phyloP scores from a whole-genome alignment of 2,888 invertebrate genomes.

The Xylocampa areola region DNA sequence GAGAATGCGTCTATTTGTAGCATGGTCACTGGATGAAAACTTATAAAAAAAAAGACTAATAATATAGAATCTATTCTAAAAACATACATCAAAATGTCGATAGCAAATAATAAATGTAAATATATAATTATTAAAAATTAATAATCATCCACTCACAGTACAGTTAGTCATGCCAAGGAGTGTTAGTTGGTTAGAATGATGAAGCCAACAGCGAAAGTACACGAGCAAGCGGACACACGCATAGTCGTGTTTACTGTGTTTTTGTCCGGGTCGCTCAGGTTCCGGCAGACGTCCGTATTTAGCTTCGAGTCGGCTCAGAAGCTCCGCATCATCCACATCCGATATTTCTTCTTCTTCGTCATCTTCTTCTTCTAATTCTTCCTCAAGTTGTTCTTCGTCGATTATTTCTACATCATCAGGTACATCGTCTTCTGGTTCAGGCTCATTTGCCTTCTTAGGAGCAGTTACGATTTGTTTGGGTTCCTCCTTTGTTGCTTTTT shows the following conservation, averaged over 20 bases:
- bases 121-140: constrained; percentile 39
- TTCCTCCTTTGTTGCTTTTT: constrained; percentile 69
- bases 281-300: constrained; percentile 93
- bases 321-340: constrained; percentile 92
- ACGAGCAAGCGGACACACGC: constrained; percentile 61
- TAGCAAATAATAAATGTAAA: constrained; percentile 29
- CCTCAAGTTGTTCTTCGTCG: constrained; percentile 84
- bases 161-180: constrained; percentile 79
- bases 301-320: constrained; percentile 92
- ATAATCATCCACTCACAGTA: constrained; percentile 77
- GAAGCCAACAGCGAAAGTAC: constrained; percentile 67
- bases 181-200: constrained; percentile 73
- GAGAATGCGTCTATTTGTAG: too few relatives aligned
- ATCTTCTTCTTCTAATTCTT: constrained; percentile 84
- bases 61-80: constrained; percentile 12
- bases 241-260: constrained; percentile 81
- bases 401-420: constrained; percentile 85
- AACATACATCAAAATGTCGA: constrained; percentile 14
- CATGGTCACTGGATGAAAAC: not conserved
- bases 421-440: constrained; percentile 72
- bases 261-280: constrained; percentile 82
- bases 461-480: constrained; percentile 63
- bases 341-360: constrained; percentile 89
- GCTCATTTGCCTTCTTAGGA: constrained; percentile 38
- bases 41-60: not conserved